Evolutionary conservation across 2,797 vertebrate genomes (phyloP), one percentile per base, ranked within the genome.

Genomic region (Dipus sagitta): DNA sequence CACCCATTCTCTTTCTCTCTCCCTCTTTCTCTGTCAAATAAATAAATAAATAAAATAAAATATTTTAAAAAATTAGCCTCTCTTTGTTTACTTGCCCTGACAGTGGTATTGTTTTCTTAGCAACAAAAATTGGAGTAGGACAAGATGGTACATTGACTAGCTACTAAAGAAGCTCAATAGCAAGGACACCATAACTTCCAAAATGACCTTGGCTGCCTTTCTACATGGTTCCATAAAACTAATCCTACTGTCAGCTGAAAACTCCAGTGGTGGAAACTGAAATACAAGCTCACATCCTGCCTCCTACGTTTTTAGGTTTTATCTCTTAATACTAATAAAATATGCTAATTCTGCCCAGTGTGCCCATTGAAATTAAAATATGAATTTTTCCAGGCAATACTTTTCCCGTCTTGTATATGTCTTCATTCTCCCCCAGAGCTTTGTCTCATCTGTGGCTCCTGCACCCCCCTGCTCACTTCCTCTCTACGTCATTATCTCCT

Each of bases 311-410:
- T 68, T 72, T 64, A 52, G 34, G 32, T 58, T 93, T 93, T 85
- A 74, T 82, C 96, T 86, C 89, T 92, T 74, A 86, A 71, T 65
- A 4, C 64, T 92, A 62, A 89, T 91, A 77, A 92, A 85, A 92
- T 86, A 79, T 80, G 79, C 54, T 74, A 84, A 91, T 68, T 82
- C 77, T 93, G 34, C 58, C 83, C 72, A 75, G 91, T 13, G 62
- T 58, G 20, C 17, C 74, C 87, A 17, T 38, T 90, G 88, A 88
- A 81, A 92, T 78, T 81, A 95, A 94, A 95, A 84, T 34, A 78
- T 42, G 74, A 76, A 21, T 67, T 84, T 86, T 15, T 52, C 65
- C 72, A 30, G 78, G 23, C 42, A 42, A 4, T 58, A 30, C 86
- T 85, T 91, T 84, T 79, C 78, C 68, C 88, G 28, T 38, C 54